Percentiles rank a stretch among this genome's conserved stretches.
phyloP scores from a whole-genome alignment of 2,797 vertebrate genomes.

The Pseudopleuronectes americanus region DNA sequence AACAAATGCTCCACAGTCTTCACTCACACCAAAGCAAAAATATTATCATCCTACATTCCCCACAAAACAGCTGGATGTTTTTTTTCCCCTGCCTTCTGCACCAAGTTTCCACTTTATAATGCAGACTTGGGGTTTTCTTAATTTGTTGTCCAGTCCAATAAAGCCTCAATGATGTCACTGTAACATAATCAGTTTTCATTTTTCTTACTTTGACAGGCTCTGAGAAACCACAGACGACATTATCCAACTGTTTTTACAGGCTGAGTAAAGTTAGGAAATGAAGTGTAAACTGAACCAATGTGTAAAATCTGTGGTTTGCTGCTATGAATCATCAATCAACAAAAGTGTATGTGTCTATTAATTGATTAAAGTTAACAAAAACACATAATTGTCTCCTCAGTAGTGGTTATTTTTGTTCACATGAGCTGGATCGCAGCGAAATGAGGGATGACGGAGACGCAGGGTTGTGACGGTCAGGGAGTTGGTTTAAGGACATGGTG shows the following conservation, averaged over 20 bases:
- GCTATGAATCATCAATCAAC: background rate
- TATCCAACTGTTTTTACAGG: background rate
- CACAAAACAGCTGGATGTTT: background rate
- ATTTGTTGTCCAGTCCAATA: background rate
- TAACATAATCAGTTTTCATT: background rate
- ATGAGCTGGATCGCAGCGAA: constrained; percentile 2
- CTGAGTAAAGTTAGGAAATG: background rate
- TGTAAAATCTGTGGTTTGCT: background rate
- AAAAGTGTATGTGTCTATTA: background rate
- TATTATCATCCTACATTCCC: background rate
- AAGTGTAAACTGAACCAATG: background rate
- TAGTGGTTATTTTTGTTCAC: too few species aligned
- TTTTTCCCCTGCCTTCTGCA: background rate
- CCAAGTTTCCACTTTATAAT: background rate
- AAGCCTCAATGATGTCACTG: background rate
- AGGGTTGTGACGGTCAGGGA: constrained; percentile 29
- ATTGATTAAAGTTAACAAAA: background rate
- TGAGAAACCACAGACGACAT: background rate
- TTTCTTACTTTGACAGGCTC: background rate
- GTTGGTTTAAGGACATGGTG: constrained; percentile 33
- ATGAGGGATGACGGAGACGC: constrained; percentile 31
- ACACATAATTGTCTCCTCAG: background rate
- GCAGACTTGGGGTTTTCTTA: background rate
- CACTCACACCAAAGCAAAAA: background rate
- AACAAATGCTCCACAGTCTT: too few species aligned